Evolutionary conservation across 2,888 invertebrate genomes (phyloP), one percentile per base, ranked within the genome.

Genomic region (Microdon myrmicae): DNA sequence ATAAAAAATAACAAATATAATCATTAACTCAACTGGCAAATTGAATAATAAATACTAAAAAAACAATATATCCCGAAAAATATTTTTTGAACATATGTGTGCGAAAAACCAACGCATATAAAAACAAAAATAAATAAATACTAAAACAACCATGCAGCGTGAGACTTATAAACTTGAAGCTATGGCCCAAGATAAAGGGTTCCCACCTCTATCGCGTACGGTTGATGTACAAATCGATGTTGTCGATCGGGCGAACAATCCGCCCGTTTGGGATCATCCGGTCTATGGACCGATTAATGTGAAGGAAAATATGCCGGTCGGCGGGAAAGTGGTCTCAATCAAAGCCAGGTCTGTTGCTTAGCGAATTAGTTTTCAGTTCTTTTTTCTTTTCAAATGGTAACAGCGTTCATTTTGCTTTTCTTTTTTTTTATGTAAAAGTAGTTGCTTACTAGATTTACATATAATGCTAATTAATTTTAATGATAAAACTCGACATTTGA

Each of bases 161-260:
- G 95, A 94, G 87, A 92, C 94, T 81, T 96, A 95, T 90, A 94
- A 92, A 87, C 88, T 96, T 88, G 93, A 93, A 87, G 96, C 96
- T 83, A 94, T 92, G 87, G 96, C 96, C 83, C 90, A 94, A 88
- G 97, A 97, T 86, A 94, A 93, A 86, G 96, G 96, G 81, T 90
- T 87, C 83, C 94, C 94, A 82, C 90, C 94, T 83, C 88, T 96
- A 84, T 92, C 93, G 83, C 89, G 95, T 84, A 91, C 92, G 82
- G 96, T 96, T 84, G 94, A 94, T 85, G 96, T 97, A 83, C 94
- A 94, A 85, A 95, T 97, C 85, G 94, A 94, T 86, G 95, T 96
- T 84, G 96, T 96, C 85, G 95, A 94, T 86, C 90, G 92, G 85
- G 96, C 92, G 79, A 96, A 93, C 90, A 96, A 94, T 88, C 95